Base-by-base conservation (phyloP, 2,888 invertebrate genomes). In the Plagiodera versicolora region DNA sequence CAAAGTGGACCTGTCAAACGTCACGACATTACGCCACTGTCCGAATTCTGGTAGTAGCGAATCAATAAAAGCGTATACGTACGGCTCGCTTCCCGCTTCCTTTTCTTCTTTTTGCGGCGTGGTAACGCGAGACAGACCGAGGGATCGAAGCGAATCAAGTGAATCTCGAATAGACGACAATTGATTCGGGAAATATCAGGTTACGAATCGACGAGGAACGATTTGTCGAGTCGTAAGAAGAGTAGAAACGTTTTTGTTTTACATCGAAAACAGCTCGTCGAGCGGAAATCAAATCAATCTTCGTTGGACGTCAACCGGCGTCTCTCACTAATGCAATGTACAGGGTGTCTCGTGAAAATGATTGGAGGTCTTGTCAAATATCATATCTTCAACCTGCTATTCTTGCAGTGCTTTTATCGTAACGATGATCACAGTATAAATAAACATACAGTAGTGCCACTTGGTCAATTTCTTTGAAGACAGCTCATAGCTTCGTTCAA, bases 11-110 rank as follows among this genome's bases (percentile, higher is more conserved):
- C n/a, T n/a, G n/a, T n/a, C n/a, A n/a, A n/a, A n/a, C n/a, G n/a
- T n/a, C n/a, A n/a, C n/a, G 4, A 24, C 24, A 6, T 6, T n/a
- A 19, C 46, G 46, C 17, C 46, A 19, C 19, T 17, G 17, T 9
- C 46, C 64, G 61, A 64, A 64, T 58, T 52, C 58, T 59, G 56
- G 50, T 44, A 60, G 47, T 60, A 48, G 59, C 63, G 50, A 66
- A 66, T 66, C 65, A 55, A 66, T 66, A 66, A 66, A 66, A 66
- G 63, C 50, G 52, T n/a, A n/a, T n/a, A n/a, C n/a, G n/a, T 45
- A 57, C 53, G 52, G 32, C 16, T 51, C 30, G 24, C 18, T 39
- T 39, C 16, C 55, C 16, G 14, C 32, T 56, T 35, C 28, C 45
- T 20, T 52, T 14, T 46, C 39, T 50, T 32, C 30, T 48, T 14